Evolutionary conservation across 30 jellyfish, hydroid and myxozoan species (phyloP), one percentile per base, ranked within the genome.

Genomic region (Phacellophora camtschatica): DNA sequence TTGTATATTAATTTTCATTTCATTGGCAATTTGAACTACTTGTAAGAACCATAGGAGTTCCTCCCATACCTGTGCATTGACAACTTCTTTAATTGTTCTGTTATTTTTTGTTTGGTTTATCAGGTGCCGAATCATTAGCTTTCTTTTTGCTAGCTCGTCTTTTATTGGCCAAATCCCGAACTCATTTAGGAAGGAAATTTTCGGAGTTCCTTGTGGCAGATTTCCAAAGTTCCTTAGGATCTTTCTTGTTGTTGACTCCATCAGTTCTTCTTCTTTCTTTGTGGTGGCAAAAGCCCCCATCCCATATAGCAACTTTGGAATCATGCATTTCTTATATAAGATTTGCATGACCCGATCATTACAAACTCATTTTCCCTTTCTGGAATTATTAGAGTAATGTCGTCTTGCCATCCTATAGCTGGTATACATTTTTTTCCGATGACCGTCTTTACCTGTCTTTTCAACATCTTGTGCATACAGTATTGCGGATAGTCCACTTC

Each of bases 161-260:
- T 61, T 29, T 19, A 61, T 61, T 4, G 75, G 75, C 75, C 75
- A 61, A 3, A 61, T 61, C 20, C 75, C 75, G 46, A 61, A 61
- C 39, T 61, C 75, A 34, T 61, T 61, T 34, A 61, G 13, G 24
- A 61, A 32, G 33, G 75, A n/a, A 61, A 31, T 34, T 61, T 61
- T 61, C 39, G 75, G 39, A 2, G 75, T 61, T 23, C 50, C 75
- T 34, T 61, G 75, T 4, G 75, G 75, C 75, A 61, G 50, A 31
- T 61, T 61, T 24, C 75, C 75, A 61, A 61, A 28, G 75, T 61
- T 61, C 13, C 75, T 61, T 27, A 61, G 20, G 39, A 61, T 61
- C 33, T 31, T 61, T 13, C 75, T 61, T 24, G 39, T 24, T 61
- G 33, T 34, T 2, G 13, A 0, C n/a, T 61, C 75, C 48, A 61